Evolutionary conservation across 2,113 vertebrate genomes (phyloP), one percentile per base, ranked within the genome.

Genomic region (Triplophysa siluroides): DNA sequence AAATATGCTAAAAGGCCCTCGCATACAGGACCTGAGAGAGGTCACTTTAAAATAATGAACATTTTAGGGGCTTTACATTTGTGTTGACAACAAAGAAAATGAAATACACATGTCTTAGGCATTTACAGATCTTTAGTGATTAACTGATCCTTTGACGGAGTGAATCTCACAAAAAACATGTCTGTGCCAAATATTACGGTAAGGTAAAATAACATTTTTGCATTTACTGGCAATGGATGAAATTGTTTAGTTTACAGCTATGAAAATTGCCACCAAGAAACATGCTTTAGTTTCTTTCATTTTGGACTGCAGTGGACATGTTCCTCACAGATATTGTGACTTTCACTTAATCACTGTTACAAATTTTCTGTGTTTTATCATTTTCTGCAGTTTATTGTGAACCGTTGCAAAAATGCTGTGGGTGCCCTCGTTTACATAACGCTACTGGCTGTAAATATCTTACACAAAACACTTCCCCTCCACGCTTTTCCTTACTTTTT

Each of bases 381-480:
- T 52, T 14, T 21, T 14, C 19, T 56, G 54, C n/a, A 56, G 18
- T 21, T 58, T 58, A 58, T 58, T 21, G 54, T n/a, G 16, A 58
- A 58, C 7, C 43, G 11, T 14, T n/a, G n/a, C 6, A 16, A 58
- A n/a, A 58, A n/a, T 8, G 54, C 54, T 67, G 12, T 75, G 63
- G 80, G 78, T 83, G 54, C 61, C 62, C 38, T 84, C 68, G 85
- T 92, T 90, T 91, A 92, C 89, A 90, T 83, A 70, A 87, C 65
- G 9, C 76, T 81, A 70, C 77, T 76, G 65, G 47, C 84, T 92
- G 90, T 91, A 92, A 90, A 91, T 91, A 89, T 83, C 54, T 2
- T 58, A 0, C 54, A 21, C 19, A 58, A 58, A 58, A 58, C 7
- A 8, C 56, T 43, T 62, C 65, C 47, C 43, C 56, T 33, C 19